These are phyloP conservation scores for Opisthograptis luteolata DNA, from an alignment of 2,888 invertebrate species.

Conservation along the genomic window DNA sequence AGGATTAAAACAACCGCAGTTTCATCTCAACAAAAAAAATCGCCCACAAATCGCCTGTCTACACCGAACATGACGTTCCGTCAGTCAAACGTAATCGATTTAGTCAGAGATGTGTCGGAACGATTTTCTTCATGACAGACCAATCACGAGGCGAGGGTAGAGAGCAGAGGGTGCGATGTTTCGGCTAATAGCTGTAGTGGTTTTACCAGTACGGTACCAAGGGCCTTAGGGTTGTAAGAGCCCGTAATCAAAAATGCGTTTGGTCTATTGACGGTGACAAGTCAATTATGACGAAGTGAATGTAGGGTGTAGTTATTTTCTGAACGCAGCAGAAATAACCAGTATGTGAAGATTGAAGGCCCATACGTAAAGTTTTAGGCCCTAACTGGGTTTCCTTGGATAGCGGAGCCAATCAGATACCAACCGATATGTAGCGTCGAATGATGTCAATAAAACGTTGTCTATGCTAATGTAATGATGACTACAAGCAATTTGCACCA, in stretches of 20 bases:
- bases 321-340: background rate
- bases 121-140: slow-evolving; percentile 70
- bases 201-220: slow-evolving; percentile 30
- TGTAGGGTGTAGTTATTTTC: background rate
- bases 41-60: slow-evolving; percentile 29
- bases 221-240: slow-evolving; percentile 12
- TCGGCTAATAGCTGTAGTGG: slow-evolving; percentile 38
- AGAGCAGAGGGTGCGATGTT: slow-evolving; percentile 40
- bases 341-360: too few species aligned
- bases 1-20: background rate
- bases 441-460: too few species aligned
- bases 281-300: slow-evolving; percentile 10
- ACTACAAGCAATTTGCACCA: too few species aligned
- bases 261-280: slow-evolving; percentile 1
- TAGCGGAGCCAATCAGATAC: too few species aligned
- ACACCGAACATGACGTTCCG: slow-evolving; percentile 29
- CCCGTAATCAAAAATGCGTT: slow-evolving; percentile 17
- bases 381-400: too few species aligned
- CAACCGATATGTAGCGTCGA: too few species aligned
- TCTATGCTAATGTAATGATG: too few species aligned
- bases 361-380: too few species aligned
- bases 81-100: slow-evolving; percentile 47
- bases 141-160: slow-evolving; percentile 63
- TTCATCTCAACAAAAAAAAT: slow-evolving; percentile 1
- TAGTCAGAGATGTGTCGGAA: slow-evolving; percentile 40